Conservation (phyloP, 2,797 vertebrate genomes). For the Sebastes jordani region DNA sequence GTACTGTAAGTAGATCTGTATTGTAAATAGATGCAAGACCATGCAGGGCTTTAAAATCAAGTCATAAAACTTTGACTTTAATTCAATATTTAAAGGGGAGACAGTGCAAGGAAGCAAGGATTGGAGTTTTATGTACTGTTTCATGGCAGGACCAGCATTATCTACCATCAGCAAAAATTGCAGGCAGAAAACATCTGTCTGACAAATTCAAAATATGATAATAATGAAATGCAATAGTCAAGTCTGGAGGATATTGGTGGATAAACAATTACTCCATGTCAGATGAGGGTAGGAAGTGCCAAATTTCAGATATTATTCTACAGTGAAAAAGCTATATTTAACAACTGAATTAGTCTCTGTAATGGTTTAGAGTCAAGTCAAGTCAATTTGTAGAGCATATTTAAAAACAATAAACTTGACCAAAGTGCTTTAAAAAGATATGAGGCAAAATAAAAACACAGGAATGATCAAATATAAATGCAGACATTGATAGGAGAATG, state of each 20-base stretch:
- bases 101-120: neutral
- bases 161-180: neutral
- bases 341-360: neutral
- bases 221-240: neutral
- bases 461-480: neutral
- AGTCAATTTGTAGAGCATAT: neutral
- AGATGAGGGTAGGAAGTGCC: neutral
- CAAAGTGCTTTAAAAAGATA: neutral
- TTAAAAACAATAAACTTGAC: neutral
- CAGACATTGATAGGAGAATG: neutral
- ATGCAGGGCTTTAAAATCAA: conserved; percentile 11
- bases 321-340: neutral
- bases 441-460: neutral
- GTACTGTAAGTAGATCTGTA: conserved; percentile 2
- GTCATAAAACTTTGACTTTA: conserved; percentile 25
- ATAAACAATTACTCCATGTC: neutral
- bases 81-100: conserved; percentile 18
- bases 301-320: neutral
- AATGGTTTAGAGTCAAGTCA: neutral
- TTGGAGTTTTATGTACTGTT: neutral
- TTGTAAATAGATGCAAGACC: conserved; percentile 7
- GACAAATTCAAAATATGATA: neutral
- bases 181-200: neutral
- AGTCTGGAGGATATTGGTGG: neutral
- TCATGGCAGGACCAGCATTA: conserved; percentile 1